A percentile compares a stretch with the other conserved stretches of the same genome.
Conservation (phyloP, 37 sponge, comb jelly and placozoan genomes). For the Halisarca cf. caerulea region DNA sequence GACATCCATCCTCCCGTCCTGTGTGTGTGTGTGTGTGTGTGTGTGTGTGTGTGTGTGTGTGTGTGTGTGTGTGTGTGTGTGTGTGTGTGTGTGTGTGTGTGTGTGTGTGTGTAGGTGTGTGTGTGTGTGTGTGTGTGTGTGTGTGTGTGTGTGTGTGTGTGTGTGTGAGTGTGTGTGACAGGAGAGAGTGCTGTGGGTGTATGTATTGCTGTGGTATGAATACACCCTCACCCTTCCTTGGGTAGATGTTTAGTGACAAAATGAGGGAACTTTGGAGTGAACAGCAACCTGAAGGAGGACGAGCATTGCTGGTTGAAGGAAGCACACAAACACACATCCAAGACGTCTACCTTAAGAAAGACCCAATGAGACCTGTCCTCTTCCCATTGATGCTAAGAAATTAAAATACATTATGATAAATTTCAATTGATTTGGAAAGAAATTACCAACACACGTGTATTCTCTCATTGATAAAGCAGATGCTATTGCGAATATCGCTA, state of each 20-base stretch:
- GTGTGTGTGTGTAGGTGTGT: neutral
- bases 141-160: constrained; percentile 25
- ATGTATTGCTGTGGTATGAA: too few species aligned
- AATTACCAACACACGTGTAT: neutral
- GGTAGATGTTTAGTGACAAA: too few species aligned
- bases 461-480: neutral
- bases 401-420: neutral
- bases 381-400: constrained; percentile 2
- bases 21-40: constrained; percentile 30
- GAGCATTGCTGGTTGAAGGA: neutral
- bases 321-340: neutral
- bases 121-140: constrained; percentile 16
- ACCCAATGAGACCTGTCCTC: constrained; percentile 17
- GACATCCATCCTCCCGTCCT: constrained; percentile 2
- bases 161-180: neutral
- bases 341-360: constrained; percentile 1
- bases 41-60: constrained; percentile 27
- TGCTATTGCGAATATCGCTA: constrained; percentile 8
- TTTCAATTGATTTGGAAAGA: too few species aligned
- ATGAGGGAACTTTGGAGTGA: constrained; percentile 11
- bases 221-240: too few species aligned
- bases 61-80: constrained; percentile 27
- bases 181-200: too few species aligned
- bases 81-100: neutral
- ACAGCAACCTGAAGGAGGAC: constrained; percentile 1